Percentiles rank a stretch among this genome's conserved stretches.
Conservation (phyloP, 2,888 invertebrate genomes). For the Hyposoter didymator region DNA sequence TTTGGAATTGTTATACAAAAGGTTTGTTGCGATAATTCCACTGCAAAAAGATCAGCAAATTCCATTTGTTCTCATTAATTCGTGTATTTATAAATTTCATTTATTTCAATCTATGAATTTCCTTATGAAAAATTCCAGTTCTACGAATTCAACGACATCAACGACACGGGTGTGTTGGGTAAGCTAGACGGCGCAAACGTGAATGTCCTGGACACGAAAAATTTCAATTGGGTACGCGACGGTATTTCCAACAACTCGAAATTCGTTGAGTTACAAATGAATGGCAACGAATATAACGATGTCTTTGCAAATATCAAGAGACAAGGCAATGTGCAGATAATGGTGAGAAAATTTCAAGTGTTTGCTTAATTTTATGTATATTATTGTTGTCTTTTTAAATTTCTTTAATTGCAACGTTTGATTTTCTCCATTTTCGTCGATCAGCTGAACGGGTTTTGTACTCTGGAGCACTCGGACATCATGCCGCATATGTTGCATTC, state of each 20-base stretch:
- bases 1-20: slow-evolving; percentile 87
- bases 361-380: slow-evolving; percentile 45
- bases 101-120: neutral
- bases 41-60: too few relatives aligned
- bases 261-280: slow-evolving; percentile 80
- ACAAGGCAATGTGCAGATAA: slow-evolving; percentile 78
- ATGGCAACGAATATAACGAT: slow-evolving; percentile 76
- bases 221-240: slow-evolving; percentile 83
- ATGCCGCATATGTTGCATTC: slow-evolving; percentile 89
- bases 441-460: slow-evolving; percentile 86
- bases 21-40: slow-evolving; percentile 82
- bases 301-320: slow-evolving; percentile 76
- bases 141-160: slow-evolving; percentile 87
- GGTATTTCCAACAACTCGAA: slow-evolving; percentile 81
- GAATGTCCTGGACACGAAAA: slow-evolving; percentile 79
- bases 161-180: slow-evolving; percentile 84
- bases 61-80: too few relatives aligned
- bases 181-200: slow-evolving; percentile 79
- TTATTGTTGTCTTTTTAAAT: neutral
- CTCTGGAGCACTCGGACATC: slow-evolving; percentile 84
- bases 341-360: slow-evolving; percentile 71
- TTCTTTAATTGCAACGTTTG: neutral
- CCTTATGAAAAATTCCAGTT: slow-evolving; percentile 82
- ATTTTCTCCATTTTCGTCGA: slow-evolving; percentile 54
- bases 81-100: too few relatives aligned